These are phyloP conservation scores for Zelostemma sp. DNA, from an alignment of 1,140 invertebrate genomes.

Conservation along the genomic window DNA sequence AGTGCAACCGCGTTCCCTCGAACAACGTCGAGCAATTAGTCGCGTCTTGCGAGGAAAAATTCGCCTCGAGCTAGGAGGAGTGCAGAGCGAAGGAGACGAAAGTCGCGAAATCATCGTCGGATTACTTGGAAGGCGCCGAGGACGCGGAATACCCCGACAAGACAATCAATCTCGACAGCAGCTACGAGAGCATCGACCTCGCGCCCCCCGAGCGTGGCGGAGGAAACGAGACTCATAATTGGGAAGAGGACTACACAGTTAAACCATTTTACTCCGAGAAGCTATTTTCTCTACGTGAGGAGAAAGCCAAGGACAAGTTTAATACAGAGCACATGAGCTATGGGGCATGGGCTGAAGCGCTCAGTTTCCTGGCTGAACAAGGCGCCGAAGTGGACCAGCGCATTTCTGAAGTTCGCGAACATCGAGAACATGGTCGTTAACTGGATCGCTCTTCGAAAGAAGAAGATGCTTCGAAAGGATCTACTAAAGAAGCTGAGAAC, in stretches of 20 bases:
- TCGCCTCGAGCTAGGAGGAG: too few species aligned
- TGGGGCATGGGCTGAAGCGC: too few species aligned
- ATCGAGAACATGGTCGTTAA: conserved; percentile 44
- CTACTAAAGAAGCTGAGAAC: conserved; percentile 49
- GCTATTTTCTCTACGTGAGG: neutral
- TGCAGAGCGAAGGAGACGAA: too few species aligned
- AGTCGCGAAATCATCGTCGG: neutral
- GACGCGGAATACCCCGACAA: neutral
- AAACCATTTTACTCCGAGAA: neutral
- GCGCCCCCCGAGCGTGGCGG: neutral
- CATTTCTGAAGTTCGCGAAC: conserved; percentile 52
- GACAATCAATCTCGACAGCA: neutral
- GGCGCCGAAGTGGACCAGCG: conserved; percentile 44
- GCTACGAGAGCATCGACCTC: neutral
- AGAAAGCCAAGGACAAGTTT: neutral
- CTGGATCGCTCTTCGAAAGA: conserved; percentile 47
- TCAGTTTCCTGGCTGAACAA: conserved; percentile 2
- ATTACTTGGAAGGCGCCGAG: neutral
- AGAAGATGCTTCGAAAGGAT: conserved; percentile 49
- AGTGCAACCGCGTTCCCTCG: neutral
- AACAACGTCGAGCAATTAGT: conserved; percentile 56
- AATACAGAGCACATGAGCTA: neutral
- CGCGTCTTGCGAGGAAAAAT: conserved; percentile 49
- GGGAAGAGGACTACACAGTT: neutral
- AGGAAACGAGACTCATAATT: neutral